Base-by-base conservation (phyloP, 1,140 invertebrate species). In the Papilio glaucus region DNA sequence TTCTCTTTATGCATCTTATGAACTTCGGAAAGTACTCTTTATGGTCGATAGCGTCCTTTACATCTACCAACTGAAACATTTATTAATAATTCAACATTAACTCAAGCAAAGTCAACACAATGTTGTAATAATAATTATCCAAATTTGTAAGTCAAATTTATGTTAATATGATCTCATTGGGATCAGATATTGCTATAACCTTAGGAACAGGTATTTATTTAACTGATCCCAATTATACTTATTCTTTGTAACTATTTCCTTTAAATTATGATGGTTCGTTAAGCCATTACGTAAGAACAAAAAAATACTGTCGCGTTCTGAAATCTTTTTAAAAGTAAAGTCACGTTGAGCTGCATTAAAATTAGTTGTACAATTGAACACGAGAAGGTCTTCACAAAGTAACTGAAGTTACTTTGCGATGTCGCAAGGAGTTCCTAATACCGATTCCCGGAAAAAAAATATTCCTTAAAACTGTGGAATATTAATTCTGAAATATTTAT, bases 1-100 rank as follows among this genome's bases (percentile, higher is more conserved):
- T 94, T 38, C 85, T 78, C 74, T 93, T 93, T 80, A 92, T 89
- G 68, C 93, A 94, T 24, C 84, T 81, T 26, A 90, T 74, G 70
- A 94, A 89, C 75, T 89, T 90, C 0, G 90, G 86, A 74, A 91
- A 93, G 73, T 90, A 90, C 42, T 93, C 92, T 71, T 87, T 88
- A 70, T 88, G 87, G 53, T 91, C 85, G 53, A 87, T 89, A 4
- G 86, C 82, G 38, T 89, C 88, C 75, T 91, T 91, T 4, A 85
- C 83, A 60, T 89, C 88, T 0, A 90, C 73, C 37, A 91, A 71
- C 91, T 91, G 73, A 41, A 84, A 83, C 24, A n/a, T 70, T 60
- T 57, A 57, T 53, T 49, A 69, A 49, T 69, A 69, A 53, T 68
- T 69, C 18, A 53, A 13, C 62, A 39, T 21, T 41, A 41, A 65